Percentiles rank a stretch among this genome's conserved stretches.
phyloP scores from a whole-genome alignment of 37 sponge, comb jelly and placozoan species.

The Spongilla lacustris region DNA sequence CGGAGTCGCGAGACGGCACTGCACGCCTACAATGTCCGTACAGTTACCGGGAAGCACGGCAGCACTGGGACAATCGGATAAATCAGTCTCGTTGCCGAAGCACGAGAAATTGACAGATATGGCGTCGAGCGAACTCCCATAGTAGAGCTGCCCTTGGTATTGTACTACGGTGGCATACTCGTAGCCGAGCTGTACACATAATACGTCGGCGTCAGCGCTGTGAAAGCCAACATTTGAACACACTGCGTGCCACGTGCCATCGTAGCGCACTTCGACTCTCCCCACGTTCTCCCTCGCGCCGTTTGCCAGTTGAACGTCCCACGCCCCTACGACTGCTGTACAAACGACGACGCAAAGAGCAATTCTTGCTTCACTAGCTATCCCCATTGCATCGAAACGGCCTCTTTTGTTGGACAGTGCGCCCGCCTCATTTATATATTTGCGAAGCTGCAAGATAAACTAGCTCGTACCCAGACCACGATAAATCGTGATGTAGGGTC shows the following conservation, averaged over 20 bases:
- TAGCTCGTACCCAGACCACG: no score
- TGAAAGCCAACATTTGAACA: conserved; percentile 73
- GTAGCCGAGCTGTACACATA: conserved; percentile 69
- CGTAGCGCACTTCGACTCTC: conserved; percentile 62
- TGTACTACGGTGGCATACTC: neutral
- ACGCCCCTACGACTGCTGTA: conserved; percentile 10
- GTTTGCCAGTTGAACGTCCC: conserved; percentile 40
- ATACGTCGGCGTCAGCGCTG: conserved; percentile 33
- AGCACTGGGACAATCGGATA: conserved; percentile 22
- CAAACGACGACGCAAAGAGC: neutral
- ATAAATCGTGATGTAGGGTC: no score
- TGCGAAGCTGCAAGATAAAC: no score
- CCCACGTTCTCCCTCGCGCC: conserved; percentile 36
- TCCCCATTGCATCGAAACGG: neutral
- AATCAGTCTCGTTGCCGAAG: conserved; percentile 14
- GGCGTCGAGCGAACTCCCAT: conserved; percentile 45
- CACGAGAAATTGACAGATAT: conserved; percentile 50
- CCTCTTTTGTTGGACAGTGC: neutral
- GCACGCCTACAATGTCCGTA: conserved; percentile 63
- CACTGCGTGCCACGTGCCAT: conserved; percentile 73
- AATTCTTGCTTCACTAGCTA: neutral
- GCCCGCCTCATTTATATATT: no score
- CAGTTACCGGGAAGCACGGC: conserved; percentile 34
- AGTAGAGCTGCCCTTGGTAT: neutral
- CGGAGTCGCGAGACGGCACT: conserved; percentile 29